These are phyloP conservation scores for Bryconaethiops microstoma DNA, from an alignment of 2,797 vertebrate genomes.

Conservation along the genomic window DNA sequence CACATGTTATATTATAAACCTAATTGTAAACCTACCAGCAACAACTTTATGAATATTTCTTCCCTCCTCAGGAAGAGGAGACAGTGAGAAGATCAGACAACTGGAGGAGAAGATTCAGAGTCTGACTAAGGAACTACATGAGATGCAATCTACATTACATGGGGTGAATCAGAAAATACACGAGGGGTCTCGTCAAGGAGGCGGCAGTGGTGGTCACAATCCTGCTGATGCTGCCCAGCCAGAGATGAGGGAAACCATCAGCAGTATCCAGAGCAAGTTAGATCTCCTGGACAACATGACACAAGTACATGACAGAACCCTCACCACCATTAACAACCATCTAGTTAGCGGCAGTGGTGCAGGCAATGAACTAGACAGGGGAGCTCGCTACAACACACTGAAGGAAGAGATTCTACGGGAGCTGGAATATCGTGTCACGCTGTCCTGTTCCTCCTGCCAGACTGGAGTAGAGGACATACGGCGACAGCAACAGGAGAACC, in stretches of 20 bases:
- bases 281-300: constrained; percentile 89
- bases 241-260: constrained; percentile 87
- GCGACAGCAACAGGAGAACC: constrained; percentile 83
- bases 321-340: constrained; percentile 82
- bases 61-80: constrained; percentile 71
- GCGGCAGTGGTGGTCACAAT: constrained; percentile 72
- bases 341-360: constrained; percentile 67
- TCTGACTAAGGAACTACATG: constrained; percentile 84
- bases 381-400: constrained; percentile 66
- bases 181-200: constrained; percentile 63
- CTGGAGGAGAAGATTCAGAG: constrained; percentile 87
- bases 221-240: constrained; percentile 86
- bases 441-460: constrained; percentile 85
- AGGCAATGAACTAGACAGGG: constrained; percentile 65
- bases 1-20: background rate
- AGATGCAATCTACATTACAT: constrained; percentile 79
- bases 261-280: constrained; percentile 85
- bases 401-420: constrained; percentile 77
- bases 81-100: constrained; percentile 80
- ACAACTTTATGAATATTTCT: background rate
- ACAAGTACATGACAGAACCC: constrained; percentile 83
- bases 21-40: background rate
- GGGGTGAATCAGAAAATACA: constrained; percentile 78
- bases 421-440: constrained; percentile 82
- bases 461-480: constrained; percentile 81